Evolutionary conservation across 2,797 vertebrate genomes (phyloP).

Genomic region (Moxostoma hubbsi): DNA sequence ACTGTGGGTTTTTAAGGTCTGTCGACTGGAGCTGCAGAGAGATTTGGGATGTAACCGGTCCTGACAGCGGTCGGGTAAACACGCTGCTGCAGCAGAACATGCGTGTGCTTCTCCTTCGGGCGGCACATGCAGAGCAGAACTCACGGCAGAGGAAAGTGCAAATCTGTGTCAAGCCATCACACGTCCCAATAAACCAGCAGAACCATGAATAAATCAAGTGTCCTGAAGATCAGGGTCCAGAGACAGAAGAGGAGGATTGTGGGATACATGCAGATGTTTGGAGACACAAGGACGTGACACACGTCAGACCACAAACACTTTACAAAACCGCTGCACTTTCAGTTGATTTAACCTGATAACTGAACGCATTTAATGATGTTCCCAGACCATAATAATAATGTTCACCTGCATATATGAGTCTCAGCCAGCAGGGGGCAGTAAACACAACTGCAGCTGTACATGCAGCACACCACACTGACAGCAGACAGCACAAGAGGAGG

Average conservation of each 20-base stretch:
- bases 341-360: too few species aligned
- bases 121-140: not conserved
- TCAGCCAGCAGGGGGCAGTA: too few species aligned
- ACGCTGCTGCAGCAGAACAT: not conserved
- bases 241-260: not conserved
- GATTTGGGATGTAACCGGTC: not conserved
- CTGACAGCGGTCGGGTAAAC: constrained; percentile 27
- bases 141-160: constrained; percentile 21
- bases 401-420: too few species aligned
- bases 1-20: not conserved
- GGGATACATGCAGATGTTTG: not conserved
- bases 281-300: constrained; percentile 33
- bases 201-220: constrained; percentile 23
- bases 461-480: too few species aligned
- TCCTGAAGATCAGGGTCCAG: constrained; percentile 3
- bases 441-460: too few species aligned
- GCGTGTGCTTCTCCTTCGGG: not conserved
- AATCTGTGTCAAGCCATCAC: constrained; percentile 46
- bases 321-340: too few species aligned
- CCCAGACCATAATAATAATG: too few species aligned
- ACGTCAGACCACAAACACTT: constrained; percentile 26
- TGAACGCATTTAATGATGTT: too few species aligned
- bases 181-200: constrained; percentile 20
- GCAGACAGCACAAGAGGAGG: too few species aligned
- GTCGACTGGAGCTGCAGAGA: not conserved